These are phyloP conservation scores for Salpingus planirostris DNA, from an alignment of 2,888 invertebrate genomes.

Conservation along the genomic window DNA sequence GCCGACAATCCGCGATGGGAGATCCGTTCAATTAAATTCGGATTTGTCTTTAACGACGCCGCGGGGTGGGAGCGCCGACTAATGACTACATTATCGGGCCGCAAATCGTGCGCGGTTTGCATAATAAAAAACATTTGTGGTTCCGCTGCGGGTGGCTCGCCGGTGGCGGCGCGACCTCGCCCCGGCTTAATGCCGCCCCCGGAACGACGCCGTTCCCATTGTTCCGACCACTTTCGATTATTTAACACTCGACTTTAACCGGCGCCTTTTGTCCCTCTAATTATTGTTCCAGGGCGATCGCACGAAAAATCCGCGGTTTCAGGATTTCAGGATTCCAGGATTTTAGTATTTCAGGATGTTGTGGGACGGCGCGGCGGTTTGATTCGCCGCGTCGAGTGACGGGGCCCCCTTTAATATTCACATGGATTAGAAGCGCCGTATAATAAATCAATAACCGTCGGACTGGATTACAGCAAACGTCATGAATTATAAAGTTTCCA, in stretches of 20 bases:
- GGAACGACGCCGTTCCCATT: too few species aligned
- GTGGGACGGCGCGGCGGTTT: too few species aligned
- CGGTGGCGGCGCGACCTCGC: too few species aligned
- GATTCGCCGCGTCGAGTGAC: too few species aligned
- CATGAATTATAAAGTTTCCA: constrained; percentile 18
- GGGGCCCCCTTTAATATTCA: constrained; percentile 14
- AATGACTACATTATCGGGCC: constrained; percentile 16
- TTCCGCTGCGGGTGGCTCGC: constrained; percentile 7
- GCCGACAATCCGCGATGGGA: constrained; percentile 8
- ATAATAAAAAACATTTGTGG: constrained; percentile 15
- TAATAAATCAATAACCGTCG: constrained; percentile 16
- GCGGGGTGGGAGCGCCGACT: constrained; percentile 11
- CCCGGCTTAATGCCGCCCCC: too few species aligned
- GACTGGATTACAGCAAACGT: constrained; percentile 15
- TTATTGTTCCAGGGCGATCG: too few species aligned
- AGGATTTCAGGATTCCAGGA: too few species aligned
- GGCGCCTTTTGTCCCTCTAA: too few species aligned
- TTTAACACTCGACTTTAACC: too few species aligned
- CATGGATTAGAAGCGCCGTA: constrained; percentile 14
- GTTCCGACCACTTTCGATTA: too few species aligned
- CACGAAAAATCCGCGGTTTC: too few species aligned
- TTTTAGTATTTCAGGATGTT: too few species aligned
- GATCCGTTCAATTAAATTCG: constrained; percentile 14
- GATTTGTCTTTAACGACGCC: constrained; percentile 14
- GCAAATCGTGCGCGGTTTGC: constrained; percentile 11